Base-by-base conservation (phyloP, 2,113 vertebrate species). In the Aldabrachelys gigantea region DNA sequence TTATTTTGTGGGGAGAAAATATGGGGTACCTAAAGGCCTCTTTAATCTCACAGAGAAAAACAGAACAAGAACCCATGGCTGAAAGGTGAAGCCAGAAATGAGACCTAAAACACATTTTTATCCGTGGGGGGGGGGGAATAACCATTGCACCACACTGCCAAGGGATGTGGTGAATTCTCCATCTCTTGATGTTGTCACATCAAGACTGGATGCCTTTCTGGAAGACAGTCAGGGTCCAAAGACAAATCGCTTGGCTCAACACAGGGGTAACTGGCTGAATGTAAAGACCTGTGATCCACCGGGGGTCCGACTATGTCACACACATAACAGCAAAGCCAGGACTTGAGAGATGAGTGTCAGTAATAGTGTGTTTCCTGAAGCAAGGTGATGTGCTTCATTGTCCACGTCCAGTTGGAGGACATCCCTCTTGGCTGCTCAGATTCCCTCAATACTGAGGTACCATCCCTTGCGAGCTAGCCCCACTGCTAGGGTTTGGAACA, bases 1-100 rank as follows among this genome's bases (percentile, higher is more conserved):
- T 90, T 57, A 92, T 5, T 53, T n/a, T 14, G 8, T 13, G 69
- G 54, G 27, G 24, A 8, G 47, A 35, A 92, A 84, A 65, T 13
- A 4, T 22, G 87, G 87, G n/a, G 25, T 56, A 82, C 13, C 50
- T 65, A 69, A 82, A 16, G 2, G 16, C 35, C 84, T 85, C 82
- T 65, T 86, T 47, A 59, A 29, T 21, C 78, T 29, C 56, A 52
- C 25, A 53, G 3, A 87, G 72, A 62, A n/a, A 76, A 84, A 35
- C 0, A 0, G 35, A n/a, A 62, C 49, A 83, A 85, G 75, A 47
- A 90, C 75, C 52, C 41, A 50, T 0, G 2, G 41, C 41, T 21
- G n/a, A 21, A 75, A 75, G 69, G 11, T 75, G n/a, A 75, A 75
- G 21, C n/a, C 69, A 72, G 65, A 75, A 38, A 75, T 38, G 19